Percentiles rank a stretch among this genome's conserved stretches.
Conservation (phyloP, 2,888 invertebrate genomes). For the Falcaria lacertinaria region DNA sequence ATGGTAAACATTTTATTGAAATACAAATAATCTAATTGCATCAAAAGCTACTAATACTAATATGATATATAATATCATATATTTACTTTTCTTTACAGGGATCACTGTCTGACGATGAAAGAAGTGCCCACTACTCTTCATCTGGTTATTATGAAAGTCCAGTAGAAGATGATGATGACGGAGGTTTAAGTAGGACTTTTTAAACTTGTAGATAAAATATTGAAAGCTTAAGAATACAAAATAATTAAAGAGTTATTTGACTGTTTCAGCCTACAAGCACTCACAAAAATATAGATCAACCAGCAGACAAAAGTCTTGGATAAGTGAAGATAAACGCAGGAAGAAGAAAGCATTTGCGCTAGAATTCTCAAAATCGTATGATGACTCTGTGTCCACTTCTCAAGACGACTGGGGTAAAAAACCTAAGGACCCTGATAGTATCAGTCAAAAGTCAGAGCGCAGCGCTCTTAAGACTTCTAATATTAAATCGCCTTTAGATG, state of each 20-base stretch:
- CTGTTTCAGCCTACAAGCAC: conserved; percentile 66
- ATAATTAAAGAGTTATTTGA: too few species aligned
- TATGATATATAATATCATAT: background rate
- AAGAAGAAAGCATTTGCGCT: conserved; percentile 88
- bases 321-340: conserved; percentile 85
- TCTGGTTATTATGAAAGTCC: conserved; percentile 88
- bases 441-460: conserved; percentile 53
- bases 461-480: conserved; percentile 43
- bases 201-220: conserved; percentile 8
- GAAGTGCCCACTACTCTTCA: conserved; percentile 85
- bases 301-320: conserved; percentile 75
- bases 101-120: conserved; percentile 84
- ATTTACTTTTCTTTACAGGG: conserved; percentile 47
- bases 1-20: too few species aligned
- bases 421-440: conserved; percentile 46
- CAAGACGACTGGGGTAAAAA: conserved; percentile 71
- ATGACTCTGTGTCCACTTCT: conserved; percentile 75
- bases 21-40: too few species aligned
- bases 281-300: conserved; percentile 71
- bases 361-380: conserved; percentile 83
- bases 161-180: conserved; percentile 82
- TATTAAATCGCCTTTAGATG: conserved; percentile 61
- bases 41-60: background rate
- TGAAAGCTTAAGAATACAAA: conserved; percentile 1
- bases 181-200: conserved; percentile 64